Base-by-base conservation (phyloP, 2,888 invertebrate species). In the Asteroscopus sphinx region DNA sequence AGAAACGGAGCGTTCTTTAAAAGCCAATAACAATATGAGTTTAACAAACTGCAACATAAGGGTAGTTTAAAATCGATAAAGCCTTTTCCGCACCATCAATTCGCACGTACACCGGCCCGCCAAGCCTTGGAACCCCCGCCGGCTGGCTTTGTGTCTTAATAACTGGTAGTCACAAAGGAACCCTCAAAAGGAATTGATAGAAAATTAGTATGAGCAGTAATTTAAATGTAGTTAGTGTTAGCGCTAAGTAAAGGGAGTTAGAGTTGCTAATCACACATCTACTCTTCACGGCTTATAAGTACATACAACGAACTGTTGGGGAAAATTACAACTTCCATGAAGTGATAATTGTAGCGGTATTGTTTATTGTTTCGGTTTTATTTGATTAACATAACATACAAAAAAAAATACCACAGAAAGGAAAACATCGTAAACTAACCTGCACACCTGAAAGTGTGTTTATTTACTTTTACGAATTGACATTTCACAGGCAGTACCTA, bases 1-100 rank as follows among this genome's bases (percentile, higher is more conserved):
- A 66, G 54, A 60, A 76, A 75, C 55, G 54, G 37, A 68, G 57
- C 61, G 47, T 64, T 59, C 77, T 80, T 79, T 77, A 67, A 80
- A 82, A 80, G 86, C 85, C 86, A 87, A 89, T 89, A 88, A 87
- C 85, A 86, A 88, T 88, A 85, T 81, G 82, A 85, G 85, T 85
- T 85, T 83, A 85, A 87, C 86, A 86, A 86, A 86, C 77, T 85
- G 82, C 83, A 82, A 80, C 82, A 82, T 80, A 79, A 82, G 80
- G 82, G 84, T 86, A 83, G 82, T 85, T 86, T 84, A 77, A 82
- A 86, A 88, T 89, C 87, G 84, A 88, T 88, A 87, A 82, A 85
- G 84, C 77, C 62, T 82, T 87, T 87, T 87, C 86, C 81, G 74
- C 84, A 60, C 85, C 88, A 88, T 89, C 84, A 85, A 83, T 82